A percentile compares a stretch with the other conserved stretches of the same genome.
Conservation (phyloP, 2,113 vertebrate species). For the Nymphicus hollandicus region DNA sequence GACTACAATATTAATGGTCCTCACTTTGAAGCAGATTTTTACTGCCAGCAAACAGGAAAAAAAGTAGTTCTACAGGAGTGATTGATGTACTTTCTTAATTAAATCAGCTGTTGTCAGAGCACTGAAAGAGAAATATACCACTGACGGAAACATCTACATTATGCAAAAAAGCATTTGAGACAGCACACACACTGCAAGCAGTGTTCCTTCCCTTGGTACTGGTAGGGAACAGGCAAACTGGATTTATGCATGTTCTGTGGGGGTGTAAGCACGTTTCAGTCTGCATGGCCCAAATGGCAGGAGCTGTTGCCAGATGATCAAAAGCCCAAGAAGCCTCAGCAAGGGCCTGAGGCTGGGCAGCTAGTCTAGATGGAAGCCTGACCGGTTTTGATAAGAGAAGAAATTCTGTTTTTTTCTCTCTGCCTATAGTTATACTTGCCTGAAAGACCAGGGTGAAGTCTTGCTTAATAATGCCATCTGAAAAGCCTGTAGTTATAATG, state of each 20-base stretch:
- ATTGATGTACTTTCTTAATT: background rate
- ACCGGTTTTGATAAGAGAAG: background rate
- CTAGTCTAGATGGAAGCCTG: background rate
- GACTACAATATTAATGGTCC: rapidly evolving
- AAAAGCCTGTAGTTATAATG: background rate
- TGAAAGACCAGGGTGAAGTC: background rate
- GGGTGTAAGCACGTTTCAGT: rapidly evolving
- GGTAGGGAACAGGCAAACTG: rapidly evolving
- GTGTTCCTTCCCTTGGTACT: rapidly evolving
- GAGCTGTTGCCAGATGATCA: background rate
- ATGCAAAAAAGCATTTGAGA: background rate
- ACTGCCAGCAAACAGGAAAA: background rate
- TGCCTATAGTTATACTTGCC: background rate
- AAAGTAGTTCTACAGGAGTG: background rate
- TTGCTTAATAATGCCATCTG: background rate
- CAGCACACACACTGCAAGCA: background rate
- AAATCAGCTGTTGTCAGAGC: background rate
- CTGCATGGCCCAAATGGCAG: background rate
- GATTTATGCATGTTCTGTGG: rapidly evolving
- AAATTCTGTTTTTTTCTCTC: too few species aligned
- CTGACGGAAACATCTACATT: rapidly evolving
- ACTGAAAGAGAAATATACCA: background rate
- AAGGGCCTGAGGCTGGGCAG: background rate
- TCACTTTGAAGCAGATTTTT: background rate
- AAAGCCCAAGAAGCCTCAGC: background rate